These are phyloP conservation scores for Agapostemon virescens DNA, from an alignment of 2,888 invertebrate genomes.

Conservation along the genomic window DNA sequence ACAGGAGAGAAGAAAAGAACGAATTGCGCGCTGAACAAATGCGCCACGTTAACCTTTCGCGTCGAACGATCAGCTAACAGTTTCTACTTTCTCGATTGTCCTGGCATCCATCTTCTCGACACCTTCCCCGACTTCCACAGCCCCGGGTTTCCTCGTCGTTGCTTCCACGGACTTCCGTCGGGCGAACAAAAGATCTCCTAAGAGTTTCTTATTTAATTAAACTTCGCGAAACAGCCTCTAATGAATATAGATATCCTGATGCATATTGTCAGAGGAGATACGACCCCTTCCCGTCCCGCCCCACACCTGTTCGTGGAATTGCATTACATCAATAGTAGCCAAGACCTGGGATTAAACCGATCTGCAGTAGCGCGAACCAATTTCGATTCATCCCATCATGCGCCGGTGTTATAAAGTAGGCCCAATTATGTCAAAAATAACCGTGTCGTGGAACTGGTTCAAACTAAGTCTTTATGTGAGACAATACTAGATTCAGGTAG, in stretches of 20 bases:
- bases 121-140: background rate
- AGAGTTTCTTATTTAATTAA: conserved; percentile 75
- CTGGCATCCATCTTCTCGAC: conserved; percentile 45
- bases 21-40: conserved; percentile 13
- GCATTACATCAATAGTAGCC: conserved; percentile 34
- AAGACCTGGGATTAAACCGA: conserved; percentile 54
- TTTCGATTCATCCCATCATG: conserved; percentile 22
- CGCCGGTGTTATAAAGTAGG: background rate
- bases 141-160: conserved; percentile 30
- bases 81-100: conserved; percentile 55
- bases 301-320: conserved; percentile 13
- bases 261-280: conserved; percentile 54
- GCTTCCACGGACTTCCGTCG: conserved; percentile 19
- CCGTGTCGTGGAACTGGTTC: background rate
- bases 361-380: conserved; percentile 58
- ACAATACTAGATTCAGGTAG: too few species aligned
- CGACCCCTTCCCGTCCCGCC: conserved; percentile 21
- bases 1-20: background rate
- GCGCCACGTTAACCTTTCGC: conserved; percentile 33
- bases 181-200: conserved; percentile 52
- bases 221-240: conserved; percentile 72
- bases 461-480: too few species aligned
- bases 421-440: background rate
- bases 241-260: conserved; percentile 74
- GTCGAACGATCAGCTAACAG: conserved; percentile 38